A percentile compares a stretch with the other conserved stretches of the same genome.
Conservation (phyloP, 2,888 invertebrate genomes). For the Aromia moschata region DNA sequence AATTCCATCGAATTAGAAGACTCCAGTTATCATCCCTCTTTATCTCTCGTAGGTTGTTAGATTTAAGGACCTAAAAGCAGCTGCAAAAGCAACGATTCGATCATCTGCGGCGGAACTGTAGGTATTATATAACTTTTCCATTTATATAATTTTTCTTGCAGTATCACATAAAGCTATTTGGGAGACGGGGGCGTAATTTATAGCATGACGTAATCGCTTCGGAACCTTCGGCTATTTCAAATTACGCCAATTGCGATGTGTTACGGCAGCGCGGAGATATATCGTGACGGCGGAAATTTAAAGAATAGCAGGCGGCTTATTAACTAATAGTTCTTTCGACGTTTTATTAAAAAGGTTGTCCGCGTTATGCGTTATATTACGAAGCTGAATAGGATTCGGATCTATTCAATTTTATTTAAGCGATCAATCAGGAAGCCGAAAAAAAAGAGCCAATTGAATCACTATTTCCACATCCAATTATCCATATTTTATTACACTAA, state of each 20-base stretch:
- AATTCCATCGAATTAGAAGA: too few species aligned
- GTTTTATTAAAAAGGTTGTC: background rate
- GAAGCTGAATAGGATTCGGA: too few species aligned
- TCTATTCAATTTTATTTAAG: too few species aligned
- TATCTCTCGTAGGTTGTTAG: constrained; percentile 1
- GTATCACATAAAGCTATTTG: constrained; percentile 36
- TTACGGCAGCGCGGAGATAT: background rate
- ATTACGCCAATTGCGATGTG: constrained; percentile 18
- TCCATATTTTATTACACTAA: too few species aligned
- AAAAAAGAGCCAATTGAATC: too few species aligned
- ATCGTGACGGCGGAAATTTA: background rate
- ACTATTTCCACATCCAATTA: too few species aligned
- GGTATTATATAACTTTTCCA: constrained; percentile 35
- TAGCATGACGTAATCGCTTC: constrained; percentile 28
- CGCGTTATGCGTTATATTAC: too few species aligned
- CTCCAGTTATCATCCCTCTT: too few species aligned
- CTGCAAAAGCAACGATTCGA: constrained; percentile 34
- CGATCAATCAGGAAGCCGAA: too few species aligned
- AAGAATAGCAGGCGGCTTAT: background rate
- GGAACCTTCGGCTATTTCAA: constrained; percentile 26
- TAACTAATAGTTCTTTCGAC: background rate
- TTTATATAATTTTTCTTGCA: constrained; percentile 37
- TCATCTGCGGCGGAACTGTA: constrained; percentile 22
- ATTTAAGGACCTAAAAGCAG: constrained; percentile 30
- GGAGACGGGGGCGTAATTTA: constrained; percentile 34